Base-by-base conservation (phyloP, 2,888 invertebrate species). In the Nymphalis urticae region DNA sequence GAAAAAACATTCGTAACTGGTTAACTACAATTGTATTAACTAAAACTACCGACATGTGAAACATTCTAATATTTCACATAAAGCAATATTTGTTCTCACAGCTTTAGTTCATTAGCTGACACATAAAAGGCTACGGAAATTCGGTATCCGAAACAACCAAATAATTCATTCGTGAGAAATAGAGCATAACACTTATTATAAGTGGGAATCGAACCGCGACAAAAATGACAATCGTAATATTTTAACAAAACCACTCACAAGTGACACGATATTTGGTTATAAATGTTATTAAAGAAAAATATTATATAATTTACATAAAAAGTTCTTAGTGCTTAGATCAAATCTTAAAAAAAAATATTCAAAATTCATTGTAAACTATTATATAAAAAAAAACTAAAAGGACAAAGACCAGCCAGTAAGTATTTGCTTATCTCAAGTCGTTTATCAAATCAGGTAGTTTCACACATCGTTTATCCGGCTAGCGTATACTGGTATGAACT, bases 401-500 rank as follows among this genome's bases (percentile, higher is more conserved):
- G 3, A 4, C 4, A 42, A 42, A 42, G 42, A 42, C 13, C 42
- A 13, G 13, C 42, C 13, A n/a, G 59, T 21, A 42, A 51, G 21
- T 6, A 56, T 42, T 42, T 42, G 13, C 13, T 13, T 42, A 42
- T 42, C 42, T 42, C 13, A 42, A 32, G 13, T 13, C 42, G 42
- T 42, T 42, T 42, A 42, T 42, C 42, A 42, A 13, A 42, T 32
- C 53, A 58, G 61, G 65, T 62, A 62, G 62, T 36, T n/a, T 58
- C 54, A 36, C 56, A 50, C 65, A 17, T 24, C 64, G 65, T 19
- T 10, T 48, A 56, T 65, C 60, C 47, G 17, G 48, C 66, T 58
- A 67, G 67, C 48, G 21, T 42, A 58, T 53, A 69, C 69, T 50
- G 50, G 69, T 69, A 62, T 53, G 27, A 65, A 69, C 69, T 65